Evolutionary conservation across 1,140 invertebrate species (phyloP).

Genomic region (Drosophila baimaii): DNA sequence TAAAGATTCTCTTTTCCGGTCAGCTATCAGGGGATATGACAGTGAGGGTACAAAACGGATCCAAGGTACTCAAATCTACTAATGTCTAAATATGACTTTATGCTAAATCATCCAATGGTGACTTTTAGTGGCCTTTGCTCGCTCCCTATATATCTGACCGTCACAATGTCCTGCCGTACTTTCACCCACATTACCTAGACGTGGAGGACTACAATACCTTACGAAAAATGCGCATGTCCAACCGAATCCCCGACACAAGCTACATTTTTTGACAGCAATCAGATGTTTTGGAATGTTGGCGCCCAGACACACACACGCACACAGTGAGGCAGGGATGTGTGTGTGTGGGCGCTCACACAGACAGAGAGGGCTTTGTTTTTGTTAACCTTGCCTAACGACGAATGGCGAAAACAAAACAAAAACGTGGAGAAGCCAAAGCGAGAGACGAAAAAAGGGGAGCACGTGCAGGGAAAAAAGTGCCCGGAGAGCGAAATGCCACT

Average conservation of each 20-base stretch:
- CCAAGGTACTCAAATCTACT: no score
- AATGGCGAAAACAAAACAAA: slow-evolving; percentile 78
- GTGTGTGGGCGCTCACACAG: slow-evolving; percentile 9
- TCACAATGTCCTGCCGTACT: slow-evolving; percentile 14
- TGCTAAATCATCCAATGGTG: not conserved
- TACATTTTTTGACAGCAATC: slow-evolving; percentile 72
- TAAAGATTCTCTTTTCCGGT: no score
- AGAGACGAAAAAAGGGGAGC: slow-evolving; percentile 27
- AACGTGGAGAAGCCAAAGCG: slow-evolving; percentile 42
- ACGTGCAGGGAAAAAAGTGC: slow-evolving; percentile 39
- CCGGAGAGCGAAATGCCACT: not conserved
- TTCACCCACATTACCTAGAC: slow-evolving; percentile 26
- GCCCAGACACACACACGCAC: slow-evolving; percentile 46
- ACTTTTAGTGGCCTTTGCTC: not conserved
- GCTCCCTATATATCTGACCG: not conserved
- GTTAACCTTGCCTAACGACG: slow-evolving; percentile 75
- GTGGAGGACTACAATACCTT: slow-evolving; percentile 16
- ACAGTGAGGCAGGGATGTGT: not conserved
- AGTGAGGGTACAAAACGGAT: no score
- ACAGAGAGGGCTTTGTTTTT: slow-evolving; percentile 61
- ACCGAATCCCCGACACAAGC: slow-evolving; percentile 34
- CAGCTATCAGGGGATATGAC: no score
- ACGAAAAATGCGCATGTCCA: slow-evolving; percentile 64
- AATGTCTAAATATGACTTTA: no score
- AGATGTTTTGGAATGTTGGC: slow-evolving; percentile 78